phyloP scores from a whole-genome alignment of 2,888 invertebrate species.

The Apamea crenata region DNA sequence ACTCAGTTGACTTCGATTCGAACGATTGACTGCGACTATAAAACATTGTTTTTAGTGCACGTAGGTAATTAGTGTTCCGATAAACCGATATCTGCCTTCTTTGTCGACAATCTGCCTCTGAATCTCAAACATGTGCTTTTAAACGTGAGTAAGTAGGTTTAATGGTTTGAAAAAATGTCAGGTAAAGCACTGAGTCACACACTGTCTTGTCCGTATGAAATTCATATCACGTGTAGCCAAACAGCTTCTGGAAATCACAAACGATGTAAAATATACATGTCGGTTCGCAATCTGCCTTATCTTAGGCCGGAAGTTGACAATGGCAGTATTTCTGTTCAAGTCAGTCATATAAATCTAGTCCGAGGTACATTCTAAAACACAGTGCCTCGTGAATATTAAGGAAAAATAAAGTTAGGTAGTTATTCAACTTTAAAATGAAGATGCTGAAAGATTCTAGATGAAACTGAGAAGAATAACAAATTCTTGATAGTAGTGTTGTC shows the following conservation, averaged over 20 bases:
- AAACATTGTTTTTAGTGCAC: constrained; percentile 85
- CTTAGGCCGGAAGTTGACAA: constrained; percentile 79
- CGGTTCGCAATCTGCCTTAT: constrained; percentile 79
- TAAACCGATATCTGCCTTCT: constrained; percentile 78
- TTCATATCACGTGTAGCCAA: constrained; percentile 80
- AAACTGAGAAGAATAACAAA: neutral
- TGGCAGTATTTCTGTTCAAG: constrained; percentile 62
- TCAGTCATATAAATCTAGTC: constrained; percentile 59
- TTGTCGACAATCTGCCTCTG: constrained; percentile 72
- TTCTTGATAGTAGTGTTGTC: neutral
- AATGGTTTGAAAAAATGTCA: constrained; percentile 69
- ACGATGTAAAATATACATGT: constrained; percentile 78
- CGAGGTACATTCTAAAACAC: constrained; percentile 57
- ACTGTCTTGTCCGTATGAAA: constrained; percentile 72
- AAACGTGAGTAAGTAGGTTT: constrained; percentile 70
- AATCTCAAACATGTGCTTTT: constrained; percentile 73
- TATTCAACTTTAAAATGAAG: neutral
- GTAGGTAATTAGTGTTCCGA: constrained; percentile 84
- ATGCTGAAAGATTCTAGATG: neutral
- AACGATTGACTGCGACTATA: constrained; percentile 85
- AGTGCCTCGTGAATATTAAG: neutral
- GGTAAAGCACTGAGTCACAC: constrained; percentile 75
- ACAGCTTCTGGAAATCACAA: constrained; percentile 84
- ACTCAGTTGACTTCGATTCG: constrained; percentile 83
- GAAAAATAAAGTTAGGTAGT: neutral